Percentiles rank a stretch among this genome's conserved stretches.
These are phyloP conservation scores for Helostoma temminkii DNA, from an alignment of 2,797 vertebrate genomes.

Conservation along the genomic window DNA sequence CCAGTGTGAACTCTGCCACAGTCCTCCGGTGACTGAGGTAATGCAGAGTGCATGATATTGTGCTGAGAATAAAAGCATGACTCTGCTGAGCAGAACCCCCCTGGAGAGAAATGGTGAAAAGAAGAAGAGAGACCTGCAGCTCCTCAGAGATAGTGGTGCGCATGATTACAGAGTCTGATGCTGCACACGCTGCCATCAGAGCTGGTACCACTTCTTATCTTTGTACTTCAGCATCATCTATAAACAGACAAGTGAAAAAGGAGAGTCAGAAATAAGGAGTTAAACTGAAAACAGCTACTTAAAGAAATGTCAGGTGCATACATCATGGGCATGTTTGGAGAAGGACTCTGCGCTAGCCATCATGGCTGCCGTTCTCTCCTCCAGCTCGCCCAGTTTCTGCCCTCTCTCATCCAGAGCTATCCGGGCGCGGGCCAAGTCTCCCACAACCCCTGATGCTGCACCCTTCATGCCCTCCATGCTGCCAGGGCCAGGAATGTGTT, in stretches of 20 bases:
- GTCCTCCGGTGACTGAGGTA: slow-evolving; percentile 86
- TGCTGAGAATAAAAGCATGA: slow-evolving; percentile 86
- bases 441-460: slow-evolving; percentile 94
- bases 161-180: slow-evolving; percentile 66
- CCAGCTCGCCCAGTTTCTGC: slow-evolving; percentile 95
- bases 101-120: slow-evolving; percentile 81
- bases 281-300: background rate
- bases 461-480: slow-evolving; percentile 97
- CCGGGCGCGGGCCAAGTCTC: slow-evolving; percentile 93
- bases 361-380: slow-evolving; percentile 96
- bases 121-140: slow-evolving; percentile 72
- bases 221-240: slow-evolving; percentile 99
- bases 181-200: slow-evolving; percentile 86
- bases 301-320: slow-evolving; percentile 54
- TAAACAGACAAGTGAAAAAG: slow-evolving; percentile 15
- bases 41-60: slow-evolving; percentile 87
- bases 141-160: slow-evolving; percentile 80
- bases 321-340: slow-evolving; percentile 97
- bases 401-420: slow-evolving; percentile 96
- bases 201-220: slow-evolving; percentile 99
- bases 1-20: slow-evolving; percentile 82
- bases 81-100: slow-evolving; percentile 78
- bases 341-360: slow-evolving; percentile 95
- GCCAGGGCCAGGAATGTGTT: slow-evolving; percentile 95
- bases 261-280: background rate